Base-by-base conservation (phyloP, 2,888 invertebrate species). In the Leucania comma region DNA sequence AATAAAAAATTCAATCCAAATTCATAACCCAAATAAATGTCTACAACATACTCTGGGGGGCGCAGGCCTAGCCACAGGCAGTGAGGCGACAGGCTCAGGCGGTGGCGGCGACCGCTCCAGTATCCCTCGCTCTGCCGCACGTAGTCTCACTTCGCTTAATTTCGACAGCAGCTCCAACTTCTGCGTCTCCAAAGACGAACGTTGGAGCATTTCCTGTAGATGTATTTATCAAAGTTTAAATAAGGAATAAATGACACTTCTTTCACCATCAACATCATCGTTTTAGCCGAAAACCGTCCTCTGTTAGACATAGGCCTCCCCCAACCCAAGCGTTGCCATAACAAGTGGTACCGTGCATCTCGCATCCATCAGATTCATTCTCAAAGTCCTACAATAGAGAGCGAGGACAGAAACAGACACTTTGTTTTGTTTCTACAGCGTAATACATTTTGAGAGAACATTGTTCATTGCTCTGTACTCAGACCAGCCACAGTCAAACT, bases 141-240 rank as follows among this genome's bases (percentile, higher is more conserved):
- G 98, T 75, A 99, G 96, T 88, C 99, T 98, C 84, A 99, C 96
- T 91, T 99, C 99, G 75, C 99, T 99, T 83, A 99, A 96, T 85
- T 99, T 98, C 53, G 98, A 98, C 96, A 99, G 96, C 81, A 99
- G 95, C 93, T 99, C 99, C 87, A 99, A 94, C 93, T 99, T 99
- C 94, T 99, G 99, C 0, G 99, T 99, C 96, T 99, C 99, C 77
- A 99, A 93, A 4, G 98, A 98, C 26, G 99, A 98, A 68, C 98
- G 97, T 66, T 98, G 98, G 65, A 99, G 95, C 95, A 99, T 97
- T 96, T 99, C 98, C 98, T 98, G 93, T 1, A 87, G 88, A 79
- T 20, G 54, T 12, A 32, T 56, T 2, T 53, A 57, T 22, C 6
- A n/a, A 22, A 50, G 24, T 12, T 22, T 50, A 32, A 32, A 48